Base-by-base conservation (phyloP, 2,113 vertebrate species). In the Indicator indicator region DNA sequence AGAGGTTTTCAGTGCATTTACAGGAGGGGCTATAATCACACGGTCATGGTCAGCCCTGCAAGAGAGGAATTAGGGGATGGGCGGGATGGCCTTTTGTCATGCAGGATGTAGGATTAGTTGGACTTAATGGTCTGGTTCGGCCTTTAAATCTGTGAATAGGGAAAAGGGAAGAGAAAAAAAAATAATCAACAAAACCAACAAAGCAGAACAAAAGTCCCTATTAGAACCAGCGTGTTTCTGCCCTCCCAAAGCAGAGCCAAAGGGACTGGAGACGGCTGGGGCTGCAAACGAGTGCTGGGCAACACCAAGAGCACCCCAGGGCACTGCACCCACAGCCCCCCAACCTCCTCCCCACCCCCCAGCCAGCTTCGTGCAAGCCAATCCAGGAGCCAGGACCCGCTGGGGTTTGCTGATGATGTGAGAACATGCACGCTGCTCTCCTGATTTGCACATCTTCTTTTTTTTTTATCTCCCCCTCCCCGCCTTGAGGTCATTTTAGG, bases 81-180 rank as follows among this genome's bases (percentile, higher is more conserved):
- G 78, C 0, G 3, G 75, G 52, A 44, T 75, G 91, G 89, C 52
- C 75, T 95, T 95, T 96, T 87, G 87, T 89, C 72, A 71, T 77
- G 71, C 87, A 91, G 89, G 75, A 77, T 80, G 89, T 86, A 87
- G 78, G 89, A 91, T 93, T 88, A 91, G 89, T 72, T 81, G 79
- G 86, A 71, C 9, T 88, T 93, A 90, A 94, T 88, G 82, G 85
- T 83, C 56, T 83, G 50, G 2, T 94, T 91, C 89, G 60, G 69
- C 75, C 82, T 91, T 91, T 88, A 88, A 86, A 72, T 46, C 44
- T 68, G 14, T 83, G 91, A 91, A 86, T 69, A 81, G 75, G 77
- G 33, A 73, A 89, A 88, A 83, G 75, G 78, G 70, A 95, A 89
- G 56, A 87, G 28, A 23, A 33, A 65, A 86, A 72, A 40, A 36